These are phyloP conservation scores for Diplodus puntazzo DNA, from an alignment of 2,797 vertebrate genomes.

Conservation along the genomic window DNA sequence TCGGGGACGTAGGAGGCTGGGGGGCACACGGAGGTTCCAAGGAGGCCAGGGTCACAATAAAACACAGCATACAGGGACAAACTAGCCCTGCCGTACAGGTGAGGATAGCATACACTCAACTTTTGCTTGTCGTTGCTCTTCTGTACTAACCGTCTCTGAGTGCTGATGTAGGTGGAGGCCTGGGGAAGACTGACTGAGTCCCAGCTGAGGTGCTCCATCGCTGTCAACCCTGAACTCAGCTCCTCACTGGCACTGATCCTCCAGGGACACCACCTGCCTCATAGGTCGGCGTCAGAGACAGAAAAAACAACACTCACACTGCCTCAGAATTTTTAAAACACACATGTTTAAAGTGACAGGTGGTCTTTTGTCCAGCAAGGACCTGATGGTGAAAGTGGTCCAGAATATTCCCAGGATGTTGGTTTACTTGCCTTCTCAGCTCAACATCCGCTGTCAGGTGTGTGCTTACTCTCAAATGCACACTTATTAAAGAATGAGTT, in stretches of 20 bases:
- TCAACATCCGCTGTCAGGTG: conserved; percentile 86
- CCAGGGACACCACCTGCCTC: conserved; percentile 76
- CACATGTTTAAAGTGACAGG: conserved; percentile 12
- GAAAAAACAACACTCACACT: neutral
- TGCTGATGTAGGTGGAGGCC: conserved; percentile 77
- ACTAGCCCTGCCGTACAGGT: conserved; percentile 74
- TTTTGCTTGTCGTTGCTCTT: neutral
- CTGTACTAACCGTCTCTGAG: conserved; percentile 12
- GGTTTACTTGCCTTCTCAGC: conserved; percentile 81
- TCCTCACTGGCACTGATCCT: conserved; percentile 81
- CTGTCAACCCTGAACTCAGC: conserved; percentile 81
- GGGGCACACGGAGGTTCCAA: conserved; percentile 62
- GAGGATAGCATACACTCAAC: neutral
- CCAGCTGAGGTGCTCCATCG: conserved; percentile 79
- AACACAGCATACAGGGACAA: conserved; percentile 59
- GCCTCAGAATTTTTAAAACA: neutral
- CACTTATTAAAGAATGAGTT: no score
- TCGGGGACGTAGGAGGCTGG: conserved; percentile 76
- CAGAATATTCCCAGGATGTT: conserved; percentile 85
- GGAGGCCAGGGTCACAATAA: conserved; percentile 78
- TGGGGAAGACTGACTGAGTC: conserved; percentile 81
- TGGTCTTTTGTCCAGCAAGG: conserved; percentile 82
- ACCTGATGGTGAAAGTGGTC: conserved; percentile 82
- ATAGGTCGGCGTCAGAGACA: conserved; percentile 78
- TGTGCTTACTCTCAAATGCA: neutral